A percentile compares a stretch with the other conserved stretches of the same genome.
Evolutionary conservation across 2,113 vertebrate species (phyloP).

Genomic region (Bufo bufo): DNA sequence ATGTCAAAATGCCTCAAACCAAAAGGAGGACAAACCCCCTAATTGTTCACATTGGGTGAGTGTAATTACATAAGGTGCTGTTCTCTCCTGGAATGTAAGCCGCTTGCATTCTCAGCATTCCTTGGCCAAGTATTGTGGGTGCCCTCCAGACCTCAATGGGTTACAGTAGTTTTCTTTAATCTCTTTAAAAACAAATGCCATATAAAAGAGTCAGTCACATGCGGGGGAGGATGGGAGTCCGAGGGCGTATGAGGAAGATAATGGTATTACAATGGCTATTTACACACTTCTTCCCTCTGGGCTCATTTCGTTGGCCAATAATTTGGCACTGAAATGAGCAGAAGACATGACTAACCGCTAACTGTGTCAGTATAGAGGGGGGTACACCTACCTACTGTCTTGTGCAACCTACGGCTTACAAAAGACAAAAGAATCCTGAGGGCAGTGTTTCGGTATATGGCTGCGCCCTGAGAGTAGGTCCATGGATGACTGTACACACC

Average conservation of each 20-base stretch:
- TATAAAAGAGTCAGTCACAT: conserved; percentile 30
- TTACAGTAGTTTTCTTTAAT: conserved; percentile 44
- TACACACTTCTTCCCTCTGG: neutral
- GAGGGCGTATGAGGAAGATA: conserved; percentile 44
- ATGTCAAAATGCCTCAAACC: conserved; percentile 26
- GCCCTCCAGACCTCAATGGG: conserved; percentile 46
- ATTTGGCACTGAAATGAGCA: neutral
- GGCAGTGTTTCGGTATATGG: neutral
- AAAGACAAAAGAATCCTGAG: neutral
- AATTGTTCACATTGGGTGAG: conserved; percentile 40
- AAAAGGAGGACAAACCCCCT: conserved; percentile 39
- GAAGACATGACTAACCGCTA: neutral
- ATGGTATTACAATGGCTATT: conserved; percentile 24
- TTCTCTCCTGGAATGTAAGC: conserved; percentile 47
- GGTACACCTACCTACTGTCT: neutral
- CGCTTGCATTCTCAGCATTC: conserved; percentile 33
- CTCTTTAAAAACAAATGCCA: conserved; percentile 40
- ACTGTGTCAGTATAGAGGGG: conserved; percentile 8
- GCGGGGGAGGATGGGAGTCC: conserved; percentile 11
- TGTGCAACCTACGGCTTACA: neutral
- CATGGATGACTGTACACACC: neutral
- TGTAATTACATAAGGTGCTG: conserved; percentile 46
- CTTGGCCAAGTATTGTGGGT: conserved; percentile 8
- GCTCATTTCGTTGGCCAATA: conserved; percentile 10
- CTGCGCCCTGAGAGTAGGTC: neutral